Base-by-base conservation (phyloP, 2,113 vertebrate species). In the Garra rufa region DNA sequence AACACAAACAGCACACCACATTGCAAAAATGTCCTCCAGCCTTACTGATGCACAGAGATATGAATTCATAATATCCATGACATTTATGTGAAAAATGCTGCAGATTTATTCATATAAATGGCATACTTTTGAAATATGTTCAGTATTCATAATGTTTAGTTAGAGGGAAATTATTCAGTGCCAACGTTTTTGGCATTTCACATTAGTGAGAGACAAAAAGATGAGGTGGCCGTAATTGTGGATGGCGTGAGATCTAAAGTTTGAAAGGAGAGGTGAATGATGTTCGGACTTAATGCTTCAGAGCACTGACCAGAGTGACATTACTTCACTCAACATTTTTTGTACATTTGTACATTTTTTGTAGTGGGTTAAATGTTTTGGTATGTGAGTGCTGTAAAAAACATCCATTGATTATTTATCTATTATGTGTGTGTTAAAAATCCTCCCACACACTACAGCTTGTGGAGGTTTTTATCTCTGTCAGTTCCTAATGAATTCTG, bases 1-100 rank as follows among this genome's bases (percentile, higher is more conserved):
- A 89, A 87, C 34, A 77, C 41, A 85, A 81, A 85, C 77, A 55
- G 77, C 69, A n/a, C 46, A 67, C 3, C 74, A 43, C 48, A 28
- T 52, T 63, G 76, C 38, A 50, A 81, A 78, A 81, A 81, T 61
- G n/a, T 50, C 76, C 52, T 46, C 24, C 5, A 21, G 76, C 65
- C 11, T 6, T 34, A 63, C 11, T 80, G 4, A 85, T 80, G 21
- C 30, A 71, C 38, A 19, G 48, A 76, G 46, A 43, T 70, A 50
- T 61, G 63, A 77, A 84, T 44, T 77, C 9, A 52, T 28, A 50
- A 70, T 81, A 89, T 83, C 70, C 83, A 26, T 57, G 76, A 70
- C 85, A 71, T 8, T 14, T 52, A 38, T 67, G 21, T 65, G 52
- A 76, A 43, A 30, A 79, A 65, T 48, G 43, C 57, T 67, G 6